Percentiles rank a stretch among this genome's conserved stretches.
Evolutionary conservation across 2,888 invertebrate genomes (phyloP).

Genomic region (Phorcus lineatus): DNA sequence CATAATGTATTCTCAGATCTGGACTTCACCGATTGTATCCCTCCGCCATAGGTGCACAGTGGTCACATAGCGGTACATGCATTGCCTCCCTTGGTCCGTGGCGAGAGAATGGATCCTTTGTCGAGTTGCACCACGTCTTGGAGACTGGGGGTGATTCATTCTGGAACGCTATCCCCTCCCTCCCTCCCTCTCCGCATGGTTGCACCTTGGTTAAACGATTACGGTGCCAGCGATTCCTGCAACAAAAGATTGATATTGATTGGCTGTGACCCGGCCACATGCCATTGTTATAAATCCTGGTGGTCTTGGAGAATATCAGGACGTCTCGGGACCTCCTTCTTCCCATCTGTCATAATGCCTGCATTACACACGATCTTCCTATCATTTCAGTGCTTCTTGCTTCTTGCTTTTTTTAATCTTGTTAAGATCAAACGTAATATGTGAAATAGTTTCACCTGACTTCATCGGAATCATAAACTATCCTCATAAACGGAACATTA

Average conservation of each 20-base stretch:
- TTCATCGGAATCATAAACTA: no score
- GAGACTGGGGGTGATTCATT: conserved; percentile 11
- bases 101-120: conserved; percentile 16
- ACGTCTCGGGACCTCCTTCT: neutral
- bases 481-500: no score
- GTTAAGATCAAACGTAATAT: neutral
- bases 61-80: conserved; percentile 12
- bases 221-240: conserved; percentile 25
- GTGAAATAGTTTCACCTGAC: no score
- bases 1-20: conserved; percentile 21
- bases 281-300: conserved; percentile 21
- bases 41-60: conserved; percentile 12
- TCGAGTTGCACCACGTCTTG: conserved; percentile 12
- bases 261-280: conserved; percentile 14
- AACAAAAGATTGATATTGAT: conserved; percentile 22
- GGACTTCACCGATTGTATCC: conserved; percentile 10
- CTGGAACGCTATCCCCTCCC: conserved; percentile 8
- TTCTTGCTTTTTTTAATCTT: neutral
- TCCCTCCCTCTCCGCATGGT: neutral
- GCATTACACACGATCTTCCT: neutral
- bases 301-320: neutral
- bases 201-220: conserved; percentile 24
- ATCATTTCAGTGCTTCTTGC: no score
- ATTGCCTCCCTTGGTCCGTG: conserved; percentile 17
- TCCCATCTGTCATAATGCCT: neutral